A percentile compares a stretch with the other conserved stretches of the same genome.
Evolutionary conservation across 2,888 invertebrate genomes (phyloP).

Genomic region (Eupeodes latifasciatus): DNA sequence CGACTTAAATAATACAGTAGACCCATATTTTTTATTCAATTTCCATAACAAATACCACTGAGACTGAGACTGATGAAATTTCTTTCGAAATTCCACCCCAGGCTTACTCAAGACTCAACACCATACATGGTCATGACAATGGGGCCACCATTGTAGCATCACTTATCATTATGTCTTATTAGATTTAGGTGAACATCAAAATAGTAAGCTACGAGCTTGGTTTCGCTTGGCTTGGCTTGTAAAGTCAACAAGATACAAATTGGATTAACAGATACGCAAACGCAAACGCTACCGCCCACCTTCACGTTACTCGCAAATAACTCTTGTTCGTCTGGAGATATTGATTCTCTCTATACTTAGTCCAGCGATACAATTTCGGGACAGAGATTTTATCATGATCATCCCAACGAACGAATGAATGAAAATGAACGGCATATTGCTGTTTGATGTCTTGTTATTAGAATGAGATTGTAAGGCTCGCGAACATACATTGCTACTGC

Average conservation of each 20-base stretch:
- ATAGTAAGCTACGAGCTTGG: constrained; percentile 11
- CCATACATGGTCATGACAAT: constrained; percentile 24
- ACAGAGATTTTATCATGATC: constrained; percentile 53
- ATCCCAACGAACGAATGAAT: constrained; percentile 22
- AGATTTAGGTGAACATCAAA: constrained; percentile 41
- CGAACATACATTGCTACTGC: constrained; percentile 26
- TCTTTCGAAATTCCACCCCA: constrained; percentile 21
- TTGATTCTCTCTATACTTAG: constrained; percentile 17
- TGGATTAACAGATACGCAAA: constrained; percentile 71
- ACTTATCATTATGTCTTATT: constrained; percentile 74
- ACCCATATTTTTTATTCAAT: constrained; percentile 11
- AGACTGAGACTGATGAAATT: constrained; percentile 7
- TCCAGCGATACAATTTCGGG: constrained; percentile 61
- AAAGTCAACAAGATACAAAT: constrained; percentile 73
- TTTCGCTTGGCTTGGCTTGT: constrained; percentile 36
- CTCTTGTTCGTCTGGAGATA: constrained; percentile 24
- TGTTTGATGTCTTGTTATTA: constrained; percentile 38
- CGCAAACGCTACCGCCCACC: constrained; percentile 71
- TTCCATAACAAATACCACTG: not conserved
- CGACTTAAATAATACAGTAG: not conserved
- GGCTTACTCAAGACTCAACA: not conserved
- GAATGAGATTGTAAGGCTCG: not conserved
- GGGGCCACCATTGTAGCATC: constrained; percentile 58
- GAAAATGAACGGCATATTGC: constrained; percentile 33
- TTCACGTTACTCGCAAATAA: constrained; percentile 14